Base-by-base conservation (phyloP, 2,797 vertebrate genomes). In the Notolabrus celidotus region DNA sequence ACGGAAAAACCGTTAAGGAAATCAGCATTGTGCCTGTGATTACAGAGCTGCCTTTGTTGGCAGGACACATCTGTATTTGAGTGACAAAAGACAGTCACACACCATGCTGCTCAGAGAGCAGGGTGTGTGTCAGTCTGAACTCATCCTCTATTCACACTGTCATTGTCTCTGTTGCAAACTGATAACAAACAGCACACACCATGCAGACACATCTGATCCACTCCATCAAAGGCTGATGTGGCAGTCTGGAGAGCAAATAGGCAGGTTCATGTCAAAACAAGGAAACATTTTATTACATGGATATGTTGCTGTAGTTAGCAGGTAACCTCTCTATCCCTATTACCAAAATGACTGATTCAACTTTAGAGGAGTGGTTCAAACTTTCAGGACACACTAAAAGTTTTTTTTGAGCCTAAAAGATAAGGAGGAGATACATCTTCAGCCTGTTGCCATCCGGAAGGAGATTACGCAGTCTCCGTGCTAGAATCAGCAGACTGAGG, bases 51-150 rank as follows among this genome's bases (percentile, higher is more conserved):
- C 60, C 82, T 85, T 88, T 90, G 88, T 91, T 79, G 39, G 9
- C 36, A 42, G 77, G 77, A 74, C 82, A 85, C 84, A 85, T 91
- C 86, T 89, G 84, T 67, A 79, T 80, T 52, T 52, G 74, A 64
- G 72, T 61, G 88, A 85, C 82, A 90, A 88, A 85, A 68, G 77
- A 67, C 77, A 67, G 60, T 70, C 74, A 71, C 62, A 77, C 74
- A 80, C 59, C 71, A 17, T 23, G 51, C 39, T 67, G 75, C 74
- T 65, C 64, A 43, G 72, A 74, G 77, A 77, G 78, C 53, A 61
- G 79, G 66, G 80, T 49, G 71, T 82, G 78, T 74, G 74, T 45
- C 74, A 71, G 71, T 60, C 80, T 78, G 65, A 79, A 83, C 62
- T 61, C 81, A 77, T 79, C 74, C 68, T 78, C 60, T 39, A 67